Evolutionary conservation across 2,113 vertebrate genomes (phyloP).

Genomic region (Cricetomys ansorgei): DNA sequence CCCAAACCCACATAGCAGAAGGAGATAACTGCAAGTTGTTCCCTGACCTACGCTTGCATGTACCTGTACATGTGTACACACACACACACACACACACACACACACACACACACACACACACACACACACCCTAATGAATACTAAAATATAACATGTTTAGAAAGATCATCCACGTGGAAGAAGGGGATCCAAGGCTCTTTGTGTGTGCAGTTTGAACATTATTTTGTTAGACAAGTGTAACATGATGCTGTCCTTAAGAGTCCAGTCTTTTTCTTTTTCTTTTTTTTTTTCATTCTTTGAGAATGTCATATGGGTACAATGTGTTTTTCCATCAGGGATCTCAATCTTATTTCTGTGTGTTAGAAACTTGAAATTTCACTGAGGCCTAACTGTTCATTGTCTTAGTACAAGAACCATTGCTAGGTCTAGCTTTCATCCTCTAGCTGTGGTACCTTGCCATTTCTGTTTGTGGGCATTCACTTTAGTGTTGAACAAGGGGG

Average conservation of each 20-base stretch:
- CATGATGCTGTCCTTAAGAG: too few relatives aligned
- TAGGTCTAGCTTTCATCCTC: background rate
- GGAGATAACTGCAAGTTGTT: background rate
- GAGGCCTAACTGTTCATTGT: background rate
- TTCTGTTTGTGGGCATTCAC: conserved; percentile 3
- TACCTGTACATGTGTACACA: background rate
- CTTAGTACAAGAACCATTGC: background rate
- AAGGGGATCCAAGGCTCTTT: background rate
- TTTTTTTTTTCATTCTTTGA: too few relatives aligned
- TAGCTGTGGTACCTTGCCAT: background rate
- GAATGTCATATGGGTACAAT: background rate
- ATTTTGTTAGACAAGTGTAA: too few relatives aligned
- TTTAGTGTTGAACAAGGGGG: conserved; percentile 67
- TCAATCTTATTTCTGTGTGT: background rate
- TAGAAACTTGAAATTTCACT: background rate
- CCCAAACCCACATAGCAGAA: background rate
- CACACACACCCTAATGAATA: too few relatives aligned
- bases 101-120: background rate
- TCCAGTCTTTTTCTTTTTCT: too few relatives aligned
- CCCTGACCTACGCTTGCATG: background rate
- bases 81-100: background rate
- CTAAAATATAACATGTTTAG: too few relatives aligned
- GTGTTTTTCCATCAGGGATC: background rate
- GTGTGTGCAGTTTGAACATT: too few relatives aligned
- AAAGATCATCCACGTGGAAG: conserved; percentile 41